phyloP scores from a whole-genome alignment of 2,113 vertebrate species.

The Rhagologus leucostigma region DNA sequence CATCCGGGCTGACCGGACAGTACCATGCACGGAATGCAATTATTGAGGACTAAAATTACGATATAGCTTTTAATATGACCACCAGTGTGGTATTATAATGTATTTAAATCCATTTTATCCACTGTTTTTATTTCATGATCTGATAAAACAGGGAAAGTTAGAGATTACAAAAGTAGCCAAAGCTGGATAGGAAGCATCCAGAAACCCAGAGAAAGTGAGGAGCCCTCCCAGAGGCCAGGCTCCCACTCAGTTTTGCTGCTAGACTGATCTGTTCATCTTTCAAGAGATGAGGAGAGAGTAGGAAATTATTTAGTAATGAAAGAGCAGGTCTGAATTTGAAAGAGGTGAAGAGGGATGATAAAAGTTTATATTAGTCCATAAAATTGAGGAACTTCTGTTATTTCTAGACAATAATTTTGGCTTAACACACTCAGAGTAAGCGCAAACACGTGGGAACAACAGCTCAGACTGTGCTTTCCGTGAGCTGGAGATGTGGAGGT shows the following conservation, averaged over 20 bases:
- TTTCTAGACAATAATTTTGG: background rate
- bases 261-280: background rate
- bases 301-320: background rate
- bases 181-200: background rate
- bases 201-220: background rate
- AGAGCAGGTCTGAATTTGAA: background rate
- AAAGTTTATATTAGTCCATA: background rate
- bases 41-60: background rate
- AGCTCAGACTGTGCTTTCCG: background rate
- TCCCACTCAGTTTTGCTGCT: background rate
- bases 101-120: background rate
- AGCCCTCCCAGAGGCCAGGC: background rate
- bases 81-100: background rate
- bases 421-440: background rate
- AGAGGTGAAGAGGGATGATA: background rate
- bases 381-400: background rate
- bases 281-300: background rate
- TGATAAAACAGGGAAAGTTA: background rate
- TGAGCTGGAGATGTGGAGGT: background rate
- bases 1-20: background rate
- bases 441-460: rapidly evolving
- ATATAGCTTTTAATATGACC: background rate
- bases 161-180: background rate
- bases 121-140: background rate
- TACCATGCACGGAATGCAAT: rapidly evolving